These are phyloP conservation scores for Arvicanthis niloticus DNA, from an alignment of 2,113 vertebrate genomes.

Conservation along the genomic window DNA sequence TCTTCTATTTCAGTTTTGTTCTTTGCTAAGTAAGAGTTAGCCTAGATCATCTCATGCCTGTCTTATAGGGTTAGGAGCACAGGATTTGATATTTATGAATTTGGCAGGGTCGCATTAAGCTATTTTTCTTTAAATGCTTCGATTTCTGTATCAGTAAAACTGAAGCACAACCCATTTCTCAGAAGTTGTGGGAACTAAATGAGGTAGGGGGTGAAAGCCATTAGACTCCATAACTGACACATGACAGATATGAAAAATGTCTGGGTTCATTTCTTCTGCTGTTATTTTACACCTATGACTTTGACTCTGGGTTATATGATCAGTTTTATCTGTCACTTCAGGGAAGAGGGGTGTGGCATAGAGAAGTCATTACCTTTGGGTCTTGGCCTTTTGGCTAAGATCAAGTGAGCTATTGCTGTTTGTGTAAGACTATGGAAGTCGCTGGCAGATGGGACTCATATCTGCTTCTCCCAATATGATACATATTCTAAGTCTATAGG, in stretches of 20 bases:
- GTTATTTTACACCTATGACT: background rate
- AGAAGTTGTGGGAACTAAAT: conserved; percentile 24
- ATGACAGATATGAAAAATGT: background rate
- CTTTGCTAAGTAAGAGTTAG: background rate
- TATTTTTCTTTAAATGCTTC: conserved; percentile 11
- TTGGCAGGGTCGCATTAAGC: background rate
- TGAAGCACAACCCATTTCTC: background rate
- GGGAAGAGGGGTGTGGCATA: background rate
- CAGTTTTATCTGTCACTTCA: background rate
- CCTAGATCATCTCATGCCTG: background rate
- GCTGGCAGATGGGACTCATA: background rate
- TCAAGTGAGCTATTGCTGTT: background rate
- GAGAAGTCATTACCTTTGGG: background rate
- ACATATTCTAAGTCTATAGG: background rate
- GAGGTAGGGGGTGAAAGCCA: background rate
- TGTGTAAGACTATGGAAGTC: background rate
- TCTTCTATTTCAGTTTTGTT: background rate
- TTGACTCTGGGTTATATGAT: background rate
- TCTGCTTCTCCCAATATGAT: background rate
- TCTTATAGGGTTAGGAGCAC: background rate
- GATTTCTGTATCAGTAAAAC: conserved; percentile 1
- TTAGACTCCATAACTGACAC: background rate
- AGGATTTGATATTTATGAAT: background rate
- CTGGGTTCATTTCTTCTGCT: background rate
- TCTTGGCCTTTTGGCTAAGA: background rate